These are phyloP conservation scores for Eustalomyia histrio DNA, from an alignment of 2,888 invertebrate species.

Conservation along the genomic window DNA sequence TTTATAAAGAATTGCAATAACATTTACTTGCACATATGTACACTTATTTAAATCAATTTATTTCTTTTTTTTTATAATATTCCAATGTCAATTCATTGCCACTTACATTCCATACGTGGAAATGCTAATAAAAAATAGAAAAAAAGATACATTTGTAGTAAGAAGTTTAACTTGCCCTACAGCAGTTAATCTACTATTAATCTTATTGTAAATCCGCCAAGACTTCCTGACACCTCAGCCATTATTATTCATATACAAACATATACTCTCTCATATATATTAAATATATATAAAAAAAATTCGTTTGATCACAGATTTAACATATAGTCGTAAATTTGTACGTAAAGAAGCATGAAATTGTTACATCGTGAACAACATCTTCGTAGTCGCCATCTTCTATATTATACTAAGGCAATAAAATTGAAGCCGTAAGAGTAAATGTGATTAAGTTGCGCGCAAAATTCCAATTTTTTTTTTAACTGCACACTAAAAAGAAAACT, in stretches of 20 bases:
- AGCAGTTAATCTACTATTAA: constrained; percentile 66
- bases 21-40: constrained; percentile 15
- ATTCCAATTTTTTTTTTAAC: constrained; percentile 59
- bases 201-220: constrained; percentile 66
- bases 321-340: constrained; percentile 57
- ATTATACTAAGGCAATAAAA: constrained; percentile 54
- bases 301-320: constrained; percentile 53
- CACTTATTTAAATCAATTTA: constrained; percentile 54
- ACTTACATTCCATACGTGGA: constrained; percentile 29
- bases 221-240: constrained; percentile 65
- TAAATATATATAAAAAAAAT: constrained; percentile 35
- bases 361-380: constrained; percentile 40
- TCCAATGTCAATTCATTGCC: constrained; percentile 53
- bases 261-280: constrained; percentile 5
- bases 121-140: constrained; percentile 16
- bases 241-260: constrained; percentile 55
- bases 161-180: constrained; percentile 54
- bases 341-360: constrained; percentile 48
- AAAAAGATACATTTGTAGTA: too few relatives aligned
- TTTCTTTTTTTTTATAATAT: constrained; percentile 20
- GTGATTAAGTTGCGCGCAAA: constrained; percentile 65
- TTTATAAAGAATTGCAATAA: neutral
- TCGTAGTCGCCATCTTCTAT: constrained; percentile 37
- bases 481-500: constrained; percentile 28
- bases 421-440: constrained; percentile 58